Conservation (phyloP, 2,888 invertebrate genomes). For the Xestoiulus laeticollis region DNA sequence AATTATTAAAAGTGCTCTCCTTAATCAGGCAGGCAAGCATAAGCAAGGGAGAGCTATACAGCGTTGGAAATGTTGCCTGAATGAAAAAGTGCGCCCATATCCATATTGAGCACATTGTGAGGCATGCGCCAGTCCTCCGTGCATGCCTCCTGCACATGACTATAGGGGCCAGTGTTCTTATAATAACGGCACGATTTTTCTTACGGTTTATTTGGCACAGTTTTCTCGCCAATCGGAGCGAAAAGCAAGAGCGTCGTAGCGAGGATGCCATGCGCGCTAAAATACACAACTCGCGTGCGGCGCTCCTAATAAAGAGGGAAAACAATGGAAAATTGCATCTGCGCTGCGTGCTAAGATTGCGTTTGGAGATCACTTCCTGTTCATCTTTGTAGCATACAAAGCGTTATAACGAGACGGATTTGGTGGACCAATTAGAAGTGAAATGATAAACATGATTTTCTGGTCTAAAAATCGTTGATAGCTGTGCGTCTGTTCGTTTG, state of each 20-base stretch:
- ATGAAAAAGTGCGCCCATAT: constrained; percentile 4
- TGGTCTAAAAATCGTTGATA: no score
- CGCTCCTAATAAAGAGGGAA: background rate
- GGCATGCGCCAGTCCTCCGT: background rate
- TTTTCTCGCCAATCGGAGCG: constrained; percentile 39
- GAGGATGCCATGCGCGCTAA: background rate
- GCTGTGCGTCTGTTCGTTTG: no score
- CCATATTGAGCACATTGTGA: background rate
- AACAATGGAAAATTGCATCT: background rate
- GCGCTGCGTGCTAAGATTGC: background rate
- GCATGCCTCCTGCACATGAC: background rate
- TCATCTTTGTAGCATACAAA: background rate
- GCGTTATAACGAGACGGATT: no score
- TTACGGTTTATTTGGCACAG: constrained; percentile 42
- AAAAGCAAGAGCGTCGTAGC: constrained; percentile 19
- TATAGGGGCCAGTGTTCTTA: background rate
- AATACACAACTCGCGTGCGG: background rate
- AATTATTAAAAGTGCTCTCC: constrained; percentile 28
- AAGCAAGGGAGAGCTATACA: background rate
- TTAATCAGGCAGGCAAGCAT: constrained; percentile 28
- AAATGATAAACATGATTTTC: no score
- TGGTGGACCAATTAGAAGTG: no score
- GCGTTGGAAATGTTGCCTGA: background rate
- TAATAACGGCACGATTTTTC: constrained; percentile 27
- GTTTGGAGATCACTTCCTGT: background rate